phyloP scores from a whole-genome alignment of 2,888 invertebrate species.

The Paralinhomoeus sp. region DNA sequence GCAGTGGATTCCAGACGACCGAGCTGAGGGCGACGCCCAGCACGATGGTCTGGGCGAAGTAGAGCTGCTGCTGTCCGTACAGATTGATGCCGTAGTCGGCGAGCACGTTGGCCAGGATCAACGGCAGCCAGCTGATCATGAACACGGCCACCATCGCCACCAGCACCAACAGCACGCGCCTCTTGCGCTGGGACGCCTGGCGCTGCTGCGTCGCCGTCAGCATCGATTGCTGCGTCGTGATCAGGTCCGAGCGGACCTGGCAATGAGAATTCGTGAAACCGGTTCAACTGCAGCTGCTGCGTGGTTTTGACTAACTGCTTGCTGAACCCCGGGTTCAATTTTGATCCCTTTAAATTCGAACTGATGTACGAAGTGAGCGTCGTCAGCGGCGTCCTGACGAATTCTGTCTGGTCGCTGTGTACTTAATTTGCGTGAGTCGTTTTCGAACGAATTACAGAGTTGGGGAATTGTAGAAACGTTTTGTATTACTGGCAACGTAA shows the following conservation, averaged over 20 bases:
- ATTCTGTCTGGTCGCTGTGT: too few relatives aligned
- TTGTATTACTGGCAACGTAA: too few relatives aligned
- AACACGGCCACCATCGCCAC: constrained; percentile 22
- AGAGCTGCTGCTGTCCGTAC: constrained; percentile 11
- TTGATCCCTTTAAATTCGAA: too few relatives aligned
- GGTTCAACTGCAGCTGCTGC: too few relatives aligned
- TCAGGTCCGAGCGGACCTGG: constrained; percentile 19
- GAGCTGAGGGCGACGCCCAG: constrained; percentile 23
- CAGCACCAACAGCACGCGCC: constrained; percentile 13
- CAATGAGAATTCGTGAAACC: too few relatives aligned
- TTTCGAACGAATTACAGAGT: too few relatives aligned
- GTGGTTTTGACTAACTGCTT: too few relatives aligned
- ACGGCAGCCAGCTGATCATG: constrained; percentile 19
- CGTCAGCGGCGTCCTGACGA: too few relatives aligned
- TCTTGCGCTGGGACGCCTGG: background rate
- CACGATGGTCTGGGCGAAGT: constrained; percentile 19
- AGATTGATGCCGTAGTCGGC: constrained; percentile 13
- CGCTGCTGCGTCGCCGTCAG: constrained; percentile 20
- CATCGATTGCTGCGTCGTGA: constrained; percentile 20
- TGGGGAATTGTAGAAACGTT: too few relatives aligned
- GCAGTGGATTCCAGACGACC: constrained; percentile 21
- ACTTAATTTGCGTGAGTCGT: too few relatives aligned
- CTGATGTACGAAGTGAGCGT: too few relatives aligned
- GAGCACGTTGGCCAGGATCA: constrained; percentile 19
- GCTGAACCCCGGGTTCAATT: too few relatives aligned